A percentile compares a stretch with the other conserved stretches of the same genome.
Evolutionary conservation across 2,888 invertebrate genomes (phyloP).

Genomic region (Cryptops parisi): DNA sequence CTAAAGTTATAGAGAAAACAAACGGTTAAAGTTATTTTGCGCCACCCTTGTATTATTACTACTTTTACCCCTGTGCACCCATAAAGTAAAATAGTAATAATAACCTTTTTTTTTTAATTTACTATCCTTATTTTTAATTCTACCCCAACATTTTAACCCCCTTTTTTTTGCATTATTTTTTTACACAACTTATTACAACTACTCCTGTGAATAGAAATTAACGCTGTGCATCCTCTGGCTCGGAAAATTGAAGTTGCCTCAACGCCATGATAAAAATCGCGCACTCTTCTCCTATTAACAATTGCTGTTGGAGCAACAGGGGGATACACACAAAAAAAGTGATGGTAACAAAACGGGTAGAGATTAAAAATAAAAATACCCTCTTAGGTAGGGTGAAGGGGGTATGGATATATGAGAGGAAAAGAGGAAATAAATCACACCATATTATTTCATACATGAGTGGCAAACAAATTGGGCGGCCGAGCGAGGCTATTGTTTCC

Average conservation of each 20-base stretch:
- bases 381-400: neutral
- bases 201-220: conserved; percentile 8
- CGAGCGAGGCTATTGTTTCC: neutral
- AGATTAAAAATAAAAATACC: neutral
- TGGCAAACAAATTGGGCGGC: conserved; percentile 3
- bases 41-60: too few relatives aligned
- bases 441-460: conserved; percentile 5
- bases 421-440: neutral
- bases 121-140: too few relatives aligned
- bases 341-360: neutral
- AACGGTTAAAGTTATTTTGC: too few relatives aligned
- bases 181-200: too few relatives aligned
- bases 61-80: too few relatives aligned
- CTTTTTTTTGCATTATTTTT: too few relatives aligned
- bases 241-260: conserved; percentile 3
- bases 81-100: too few relatives aligned
- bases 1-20: too few relatives aligned
- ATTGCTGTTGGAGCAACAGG: neutral
- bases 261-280: conserved; percentile 1
- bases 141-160: too few relatives aligned
- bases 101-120: too few relatives aligned
- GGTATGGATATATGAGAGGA: neutral
- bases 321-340: neutral
- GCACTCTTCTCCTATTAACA: neutral
- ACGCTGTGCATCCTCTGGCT: neutral